Evolutionary conservation across 1,140 invertebrate species (phyloP).

Genomic region (Drosophila grimshawi): DNA sequence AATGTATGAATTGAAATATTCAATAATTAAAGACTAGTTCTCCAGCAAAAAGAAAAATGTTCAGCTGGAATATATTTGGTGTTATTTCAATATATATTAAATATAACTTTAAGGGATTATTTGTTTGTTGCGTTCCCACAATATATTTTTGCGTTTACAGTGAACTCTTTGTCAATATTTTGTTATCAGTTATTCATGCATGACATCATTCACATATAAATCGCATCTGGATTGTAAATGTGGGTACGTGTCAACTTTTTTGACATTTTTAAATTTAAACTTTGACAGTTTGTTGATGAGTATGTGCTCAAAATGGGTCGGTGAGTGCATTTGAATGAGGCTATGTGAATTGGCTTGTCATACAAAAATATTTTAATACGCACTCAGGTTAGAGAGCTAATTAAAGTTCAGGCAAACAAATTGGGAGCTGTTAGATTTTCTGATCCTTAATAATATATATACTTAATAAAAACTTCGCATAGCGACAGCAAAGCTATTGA

Average conservation of each 20-base stretch:
- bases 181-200: slow-evolving; percentile 75
- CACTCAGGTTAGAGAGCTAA: neutral
- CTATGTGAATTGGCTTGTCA: neutral
- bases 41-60: no score
- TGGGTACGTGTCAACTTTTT: slow-evolving; percentile 60
- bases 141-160: slow-evolving; percentile 27
- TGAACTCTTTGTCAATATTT: slow-evolving; percentile 54
- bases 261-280: slow-evolving; percentile 79
- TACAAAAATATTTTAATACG: slow-evolving; percentile 2
- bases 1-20: no score
- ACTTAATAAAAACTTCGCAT: neutral
- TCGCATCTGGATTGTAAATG: slow-evolving; percentile 45
- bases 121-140: neutral
- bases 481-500: neutral
- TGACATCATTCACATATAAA: slow-evolving; percentile 70
- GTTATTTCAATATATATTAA: neutral
- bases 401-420: neutral
- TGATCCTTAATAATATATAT: neutral
- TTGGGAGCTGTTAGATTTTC: no score
- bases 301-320: neutral
- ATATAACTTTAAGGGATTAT: neutral
- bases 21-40: no score
- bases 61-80: no score
- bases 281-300: slow-evolving; percentile 64
- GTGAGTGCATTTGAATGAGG: neutral